phyloP scores from a whole-genome alignment of 2,113 vertebrate species.

The Chloroceryle aenea region DNA sequence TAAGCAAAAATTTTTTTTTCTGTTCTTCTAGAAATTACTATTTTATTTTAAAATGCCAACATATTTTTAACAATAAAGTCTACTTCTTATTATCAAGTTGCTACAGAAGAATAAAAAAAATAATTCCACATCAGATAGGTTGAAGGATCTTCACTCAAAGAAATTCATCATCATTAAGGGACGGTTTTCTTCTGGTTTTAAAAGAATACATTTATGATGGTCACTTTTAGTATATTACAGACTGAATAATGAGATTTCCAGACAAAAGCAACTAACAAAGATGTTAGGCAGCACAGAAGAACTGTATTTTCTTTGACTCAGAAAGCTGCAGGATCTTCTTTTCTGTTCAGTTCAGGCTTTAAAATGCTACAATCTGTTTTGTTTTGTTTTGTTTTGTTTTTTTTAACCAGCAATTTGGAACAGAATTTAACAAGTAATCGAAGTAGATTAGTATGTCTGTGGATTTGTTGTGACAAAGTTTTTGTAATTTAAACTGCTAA shows the following conservation, averaged over 20 bases:
- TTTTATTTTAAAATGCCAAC: neutral
- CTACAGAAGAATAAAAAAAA: neutral
- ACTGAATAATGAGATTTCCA: neutral
- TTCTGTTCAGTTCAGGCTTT: neutral
- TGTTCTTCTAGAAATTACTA: fast-evolving
- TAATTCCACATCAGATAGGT: fast-evolving
- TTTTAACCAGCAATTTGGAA: neutral
- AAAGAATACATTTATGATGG: neutral
- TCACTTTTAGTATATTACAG: neutral
- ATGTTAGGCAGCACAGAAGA: fast-evolving
- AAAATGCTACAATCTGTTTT: neutral
- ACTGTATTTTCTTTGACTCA: neutral
- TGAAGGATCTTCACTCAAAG: neutral
- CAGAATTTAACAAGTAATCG: neutral
- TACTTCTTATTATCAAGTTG: neutral
- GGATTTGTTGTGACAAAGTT: neutral
- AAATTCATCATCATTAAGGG: neutral
- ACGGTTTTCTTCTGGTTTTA: neutral
- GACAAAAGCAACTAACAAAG: neutral
- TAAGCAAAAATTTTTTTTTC: neutral
- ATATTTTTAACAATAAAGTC: neutral
- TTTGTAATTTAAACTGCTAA: neutral
- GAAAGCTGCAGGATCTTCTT: neutral
- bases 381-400: neutral
- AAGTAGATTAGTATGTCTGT: neutral